These are phyloP conservation scores for Epizoanthus illoricatus DNA, from an alignment of 92 coral and sea anemone genomes.

Conservation along the genomic window DNA sequence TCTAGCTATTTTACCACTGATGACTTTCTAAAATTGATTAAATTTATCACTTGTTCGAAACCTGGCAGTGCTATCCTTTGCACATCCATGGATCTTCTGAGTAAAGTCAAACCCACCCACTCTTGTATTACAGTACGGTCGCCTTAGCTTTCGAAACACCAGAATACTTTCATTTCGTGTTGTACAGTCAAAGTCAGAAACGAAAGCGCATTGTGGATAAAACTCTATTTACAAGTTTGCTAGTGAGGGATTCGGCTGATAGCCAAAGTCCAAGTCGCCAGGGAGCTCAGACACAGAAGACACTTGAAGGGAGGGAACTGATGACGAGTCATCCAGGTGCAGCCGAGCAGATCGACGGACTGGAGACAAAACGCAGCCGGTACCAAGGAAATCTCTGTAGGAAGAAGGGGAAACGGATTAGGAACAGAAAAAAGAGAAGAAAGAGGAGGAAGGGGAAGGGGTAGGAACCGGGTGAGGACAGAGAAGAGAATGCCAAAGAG, in stretches of 20 bases:
- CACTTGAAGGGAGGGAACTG: constrained; percentile 33
- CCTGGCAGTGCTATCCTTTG: too few species aligned
- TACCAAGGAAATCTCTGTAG: constrained; percentile 23
- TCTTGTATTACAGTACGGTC: too few species aligned
- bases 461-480: neutral
- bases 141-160: too few species aligned
- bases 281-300: constrained; percentile 32
- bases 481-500: neutral
- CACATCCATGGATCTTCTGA: too few species aligned
- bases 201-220: neutral
- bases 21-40: too few species aligned
- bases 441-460: neutral
- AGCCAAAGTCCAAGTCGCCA: constrained; percentile 15
- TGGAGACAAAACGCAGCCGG: constrained; percentile 36
- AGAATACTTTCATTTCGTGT: too few species aligned
- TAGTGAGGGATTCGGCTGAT: constrained; percentile 36
- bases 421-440: neutral
- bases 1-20: too few species aligned
- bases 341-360: constrained; percentile 45
- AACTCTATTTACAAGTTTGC: neutral
- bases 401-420: neutral
- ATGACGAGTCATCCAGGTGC: constrained; percentile 31
- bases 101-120: too few species aligned
- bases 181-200: too few species aligned
- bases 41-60: too few species aligned